Conservation (phyloP, 2,888 invertebrate genomes). For the Volucella zonaria region DNA sequence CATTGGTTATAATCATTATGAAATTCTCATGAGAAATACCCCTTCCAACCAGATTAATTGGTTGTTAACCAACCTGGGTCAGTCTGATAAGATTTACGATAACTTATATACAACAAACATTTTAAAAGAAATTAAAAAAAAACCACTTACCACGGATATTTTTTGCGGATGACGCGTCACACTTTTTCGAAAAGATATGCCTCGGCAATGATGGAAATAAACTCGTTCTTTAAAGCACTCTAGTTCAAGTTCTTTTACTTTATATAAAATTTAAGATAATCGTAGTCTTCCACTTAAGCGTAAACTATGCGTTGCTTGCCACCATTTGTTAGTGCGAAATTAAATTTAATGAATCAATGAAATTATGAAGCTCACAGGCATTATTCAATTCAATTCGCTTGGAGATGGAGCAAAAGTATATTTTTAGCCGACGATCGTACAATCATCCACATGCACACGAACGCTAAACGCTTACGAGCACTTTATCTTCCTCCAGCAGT, state of each 20-base stretch:
- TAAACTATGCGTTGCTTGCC: too few species aligned
- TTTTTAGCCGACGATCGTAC: conserved; percentile 38
- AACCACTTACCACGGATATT: conserved; percentile 9
- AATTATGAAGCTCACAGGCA: conserved; percentile 4
- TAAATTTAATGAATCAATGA: conserved; percentile 25
- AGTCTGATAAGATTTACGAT: not conserved
- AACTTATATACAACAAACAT: not conserved
- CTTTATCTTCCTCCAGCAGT: not conserved
- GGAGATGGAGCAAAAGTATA: conserved; percentile 13
- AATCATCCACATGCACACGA: not conserved
- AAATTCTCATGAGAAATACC: too few species aligned
- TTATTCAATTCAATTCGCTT: conserved; percentile 35
- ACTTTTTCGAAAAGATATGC: not conserved
- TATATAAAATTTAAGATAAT: too few species aligned
- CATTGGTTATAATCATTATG: too few species aligned
- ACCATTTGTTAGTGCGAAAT: not conserved
- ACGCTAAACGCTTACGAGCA: not conserved
- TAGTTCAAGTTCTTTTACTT: not conserved
- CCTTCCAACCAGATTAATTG: too few species aligned
- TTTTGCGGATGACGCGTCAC: conserved; percentile 9
- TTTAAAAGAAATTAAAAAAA: not conserved
- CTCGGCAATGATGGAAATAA: not conserved
- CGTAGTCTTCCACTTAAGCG: too few species aligned
- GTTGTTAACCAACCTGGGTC: too few species aligned
- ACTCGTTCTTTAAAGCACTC: not conserved